Percentiles rank a stretch among this genome's conserved stretches.
Conservation (phyloP, 2,113 vertebrate genomes). For the Nibea albiflora region DNA sequence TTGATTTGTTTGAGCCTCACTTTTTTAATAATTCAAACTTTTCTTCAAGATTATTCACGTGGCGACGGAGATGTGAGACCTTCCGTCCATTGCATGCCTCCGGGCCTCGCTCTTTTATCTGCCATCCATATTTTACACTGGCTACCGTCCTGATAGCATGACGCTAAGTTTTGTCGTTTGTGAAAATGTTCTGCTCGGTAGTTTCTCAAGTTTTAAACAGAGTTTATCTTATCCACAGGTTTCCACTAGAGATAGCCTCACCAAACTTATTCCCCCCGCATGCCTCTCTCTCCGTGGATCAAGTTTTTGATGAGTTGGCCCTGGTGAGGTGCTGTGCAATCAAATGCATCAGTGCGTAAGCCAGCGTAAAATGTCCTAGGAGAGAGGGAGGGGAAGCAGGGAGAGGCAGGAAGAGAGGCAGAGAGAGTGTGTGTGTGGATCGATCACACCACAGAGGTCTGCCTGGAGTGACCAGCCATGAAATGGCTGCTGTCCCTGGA, state of each 20-base stretch:
- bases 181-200: slow-evolving; percentile 52
- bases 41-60: slow-evolving; percentile 3
- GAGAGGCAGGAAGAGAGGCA: slow-evolving; percentile 36
- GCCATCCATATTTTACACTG: slow-evolving; percentile 37
- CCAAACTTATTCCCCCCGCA: slow-evolving; percentile 64
- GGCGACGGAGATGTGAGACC: too few relatives aligned
- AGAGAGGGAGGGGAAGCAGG: slow-evolving; percentile 43
- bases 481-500: slow-evolving; percentile 72
- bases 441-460: slow-evolving; percentile 56
- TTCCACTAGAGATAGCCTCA: slow-evolving; percentile 60
- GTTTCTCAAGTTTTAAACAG: slow-evolving; percentile 66
- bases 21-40: slow-evolving; percentile 28
- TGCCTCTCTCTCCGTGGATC: slow-evolving; percentile 64
- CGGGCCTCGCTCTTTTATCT: slow-evolving; percentile 24
- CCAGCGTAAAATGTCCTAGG: slow-evolving; percentile 70
- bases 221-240: slow-evolving; percentile 59
- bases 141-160: neutral
- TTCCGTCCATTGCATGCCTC: neutral
- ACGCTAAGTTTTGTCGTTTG: slow-evolving; percentile 42
- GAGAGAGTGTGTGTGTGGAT: slow-evolving; percentile 40
- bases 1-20: neutral
- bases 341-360: slow-evolving; percentile 80
- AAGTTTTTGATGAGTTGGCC: slow-evolving; percentile 73
- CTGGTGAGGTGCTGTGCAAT: slow-evolving; percentile 76
- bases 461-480: slow-evolving; percentile 74